A percentile compares a stretch with the other conserved stretches of the same genome.
phyloP scores from a whole-genome alignment of 2,888 invertebrate species.

The Clanis bilineata region DNA sequence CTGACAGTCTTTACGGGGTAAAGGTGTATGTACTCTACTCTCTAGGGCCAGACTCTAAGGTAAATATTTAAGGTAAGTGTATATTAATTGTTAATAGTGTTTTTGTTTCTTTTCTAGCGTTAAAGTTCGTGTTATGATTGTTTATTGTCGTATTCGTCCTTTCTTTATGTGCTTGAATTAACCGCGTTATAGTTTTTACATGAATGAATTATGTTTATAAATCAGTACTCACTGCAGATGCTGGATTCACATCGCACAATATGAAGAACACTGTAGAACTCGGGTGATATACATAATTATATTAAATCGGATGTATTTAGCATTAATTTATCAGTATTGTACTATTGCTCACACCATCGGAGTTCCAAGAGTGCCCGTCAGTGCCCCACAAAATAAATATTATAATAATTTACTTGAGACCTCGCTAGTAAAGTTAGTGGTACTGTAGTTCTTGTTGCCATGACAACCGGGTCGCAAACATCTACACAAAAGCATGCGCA shows the following conservation, averaged over 20 bases:
- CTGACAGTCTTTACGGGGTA: too few species aligned
- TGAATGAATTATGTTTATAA: too few species aligned
- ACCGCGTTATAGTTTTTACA: too few species aligned
- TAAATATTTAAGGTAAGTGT: too few species aligned
- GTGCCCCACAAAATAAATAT: too few species aligned
- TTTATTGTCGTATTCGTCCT: neutral
- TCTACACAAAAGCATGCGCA: neutral
- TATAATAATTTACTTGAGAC: neutral
- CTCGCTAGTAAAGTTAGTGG: neutral
- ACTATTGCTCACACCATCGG: neutral
- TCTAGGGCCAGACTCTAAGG: too few species aligned
- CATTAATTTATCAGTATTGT: neutral
- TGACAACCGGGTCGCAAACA: neutral
- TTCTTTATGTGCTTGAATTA: neutral
- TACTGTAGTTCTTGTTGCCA: neutral
- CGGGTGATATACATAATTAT: neutral
- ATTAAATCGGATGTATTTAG: too few species aligned
- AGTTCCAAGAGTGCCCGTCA: neutral
- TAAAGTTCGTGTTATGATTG: too few species aligned
- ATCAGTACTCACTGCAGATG: neutral
- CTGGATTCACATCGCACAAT: neutral
- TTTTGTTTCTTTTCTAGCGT: too few species aligned
- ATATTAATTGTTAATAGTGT: too few species aligned
- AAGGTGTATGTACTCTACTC: too few species aligned
- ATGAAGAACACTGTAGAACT: neutral